Conservation (phyloP, 53 echinoderm and acorn worm genomes). For the Glandiceps talaboti region DNA sequence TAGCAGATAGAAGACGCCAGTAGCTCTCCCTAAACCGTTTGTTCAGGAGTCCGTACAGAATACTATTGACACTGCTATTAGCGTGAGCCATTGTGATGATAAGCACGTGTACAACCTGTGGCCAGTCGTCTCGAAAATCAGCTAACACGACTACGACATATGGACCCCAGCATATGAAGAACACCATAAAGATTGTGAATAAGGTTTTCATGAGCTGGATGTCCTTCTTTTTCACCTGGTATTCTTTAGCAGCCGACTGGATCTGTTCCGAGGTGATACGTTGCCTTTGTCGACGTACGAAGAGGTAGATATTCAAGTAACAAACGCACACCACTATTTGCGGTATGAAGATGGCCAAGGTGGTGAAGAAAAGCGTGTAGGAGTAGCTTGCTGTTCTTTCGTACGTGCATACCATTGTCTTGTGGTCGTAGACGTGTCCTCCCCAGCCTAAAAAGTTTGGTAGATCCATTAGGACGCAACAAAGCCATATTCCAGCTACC, state of each 20-base stretch:
- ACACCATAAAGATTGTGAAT: constrained; percentile 46
- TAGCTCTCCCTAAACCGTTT: constrained; percentile 26
- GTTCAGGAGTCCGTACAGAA: constrained; percentile 54
- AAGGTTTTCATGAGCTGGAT: constrained; percentile 44
- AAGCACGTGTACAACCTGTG: constrained; percentile 36
- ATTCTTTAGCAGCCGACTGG: not conserved
- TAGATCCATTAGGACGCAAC: constrained; percentile 38
- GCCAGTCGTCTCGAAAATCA: constrained; percentile 31
- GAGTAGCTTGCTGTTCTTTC: constrained; percentile 36
- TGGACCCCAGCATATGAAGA: constrained; percentile 48
- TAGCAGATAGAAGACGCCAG: not conserved
- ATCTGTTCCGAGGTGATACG: not conserved
- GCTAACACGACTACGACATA: constrained; percentile 48
- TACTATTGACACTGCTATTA: constrained; percentile 56
- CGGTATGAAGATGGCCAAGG: constrained; percentile 38
- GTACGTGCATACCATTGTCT: constrained; percentile 52
- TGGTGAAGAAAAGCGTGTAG: constrained; percentile 45
- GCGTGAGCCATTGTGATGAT: constrained; percentile 51
- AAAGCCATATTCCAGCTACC: constrained; percentile 35
- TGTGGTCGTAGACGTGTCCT: constrained; percentile 37
- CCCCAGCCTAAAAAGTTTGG: constrained; percentile 48
- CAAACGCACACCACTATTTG: constrained; percentile 32
- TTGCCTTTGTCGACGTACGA: not conserved
- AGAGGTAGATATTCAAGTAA: constrained; percentile 18
- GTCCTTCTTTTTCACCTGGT: constrained; percentile 8